Evolutionary conservation across 2,113 vertebrate species (phyloP).

Genomic region (Hipposideros armiger): DNA sequence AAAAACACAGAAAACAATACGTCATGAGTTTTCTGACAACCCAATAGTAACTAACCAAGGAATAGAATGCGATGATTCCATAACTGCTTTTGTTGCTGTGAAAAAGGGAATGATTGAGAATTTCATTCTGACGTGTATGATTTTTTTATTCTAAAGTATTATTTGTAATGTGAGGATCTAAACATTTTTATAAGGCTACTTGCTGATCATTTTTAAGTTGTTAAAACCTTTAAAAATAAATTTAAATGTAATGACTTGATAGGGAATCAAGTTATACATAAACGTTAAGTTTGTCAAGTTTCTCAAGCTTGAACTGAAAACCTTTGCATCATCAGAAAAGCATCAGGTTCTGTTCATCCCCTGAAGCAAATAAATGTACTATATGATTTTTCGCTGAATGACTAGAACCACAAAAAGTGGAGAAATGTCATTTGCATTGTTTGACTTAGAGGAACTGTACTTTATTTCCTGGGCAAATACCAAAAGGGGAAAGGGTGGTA

Average conservation of each 20-base stretch:
- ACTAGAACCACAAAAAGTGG: not conserved
- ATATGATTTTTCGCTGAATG: not conserved
- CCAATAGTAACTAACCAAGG: not conserved
- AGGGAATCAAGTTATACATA: not conserved
- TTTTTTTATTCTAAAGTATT: conserved; percentile 72
- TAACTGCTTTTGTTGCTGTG: not conserved
- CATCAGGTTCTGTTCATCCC: not conserved
- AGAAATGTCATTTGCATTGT: not conserved
- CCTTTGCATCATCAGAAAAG: not conserved
- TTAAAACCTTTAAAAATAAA: conserved; percentile 40
- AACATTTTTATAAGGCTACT: conserved; percentile 65
- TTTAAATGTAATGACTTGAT: not conserved
- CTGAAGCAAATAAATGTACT: not conserved
- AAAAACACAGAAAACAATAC: too few species aligned
- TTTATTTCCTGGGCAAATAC: not conserved
- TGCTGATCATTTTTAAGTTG: conserved; percentile 62
- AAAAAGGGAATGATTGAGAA: not conserved
- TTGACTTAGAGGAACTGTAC: not conserved
- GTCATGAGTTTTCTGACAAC: too few species aligned
- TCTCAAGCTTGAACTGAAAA: conserved; percentile 38
- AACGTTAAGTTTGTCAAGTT: not conserved
- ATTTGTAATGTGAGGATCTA: conserved; percentile 63
- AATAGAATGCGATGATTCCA: not conserved
- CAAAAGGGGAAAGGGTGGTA: not conserved
- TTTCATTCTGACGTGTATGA: not conserved